Conservation (phyloP, 2,797 vertebrate species). For the Pseudochirops cupreus region DNA sequence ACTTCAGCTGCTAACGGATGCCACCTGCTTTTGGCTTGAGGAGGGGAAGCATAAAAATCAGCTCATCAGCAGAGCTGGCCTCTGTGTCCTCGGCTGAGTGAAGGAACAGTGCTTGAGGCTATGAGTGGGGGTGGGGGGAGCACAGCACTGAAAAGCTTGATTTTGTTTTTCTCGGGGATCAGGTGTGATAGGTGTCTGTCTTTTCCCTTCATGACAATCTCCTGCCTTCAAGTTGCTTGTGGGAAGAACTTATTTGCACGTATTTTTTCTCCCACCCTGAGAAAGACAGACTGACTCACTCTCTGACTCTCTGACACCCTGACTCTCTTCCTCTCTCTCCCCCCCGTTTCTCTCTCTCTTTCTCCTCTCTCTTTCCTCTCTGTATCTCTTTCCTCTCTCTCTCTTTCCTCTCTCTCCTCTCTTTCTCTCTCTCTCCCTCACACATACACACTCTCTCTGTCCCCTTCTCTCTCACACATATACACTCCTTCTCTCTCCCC, state of each 20-base stretch:
- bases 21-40: constrained; percentile 76
- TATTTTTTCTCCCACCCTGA: not conserved
- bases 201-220: not conserved
- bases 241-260: not conserved
- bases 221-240: constrained; percentile 30
- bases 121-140: constrained; percentile 20
- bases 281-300: not conserved
- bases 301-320: not conserved
- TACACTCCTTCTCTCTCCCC: no score
- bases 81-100: constrained; percentile 69
- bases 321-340: not conserved
- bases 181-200: constrained; percentile 27
- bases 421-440: fast-evolving
- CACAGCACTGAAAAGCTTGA: constrained; percentile 38
- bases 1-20: constrained; percentile 70
- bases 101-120: constrained; percentile 71
- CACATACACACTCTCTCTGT: no score
- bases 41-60: constrained; percentile 76
- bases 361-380: no score
- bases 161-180: constrained; percentile 51
- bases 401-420: not conserved
- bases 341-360: not conserved
- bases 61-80: constrained; percentile 64
- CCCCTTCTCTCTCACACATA: no score
- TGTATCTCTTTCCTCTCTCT: not conserved